Evolutionary conservation across 2,888 invertebrate species (phyloP), one percentile per base, ranked within the genome.

Genomic region (Ichneumon xanthorius): DNA sequence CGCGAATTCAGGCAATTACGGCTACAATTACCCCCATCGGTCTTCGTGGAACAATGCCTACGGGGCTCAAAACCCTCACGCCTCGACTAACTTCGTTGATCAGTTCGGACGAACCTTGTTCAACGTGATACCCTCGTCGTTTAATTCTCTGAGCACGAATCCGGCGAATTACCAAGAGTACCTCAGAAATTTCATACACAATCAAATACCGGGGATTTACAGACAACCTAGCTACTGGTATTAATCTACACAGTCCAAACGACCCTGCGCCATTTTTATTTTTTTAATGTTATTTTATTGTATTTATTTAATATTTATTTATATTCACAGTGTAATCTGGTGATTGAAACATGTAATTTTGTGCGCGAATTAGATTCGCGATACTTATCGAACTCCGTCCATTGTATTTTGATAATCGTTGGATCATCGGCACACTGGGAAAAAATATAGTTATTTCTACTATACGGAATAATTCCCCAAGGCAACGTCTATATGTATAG

Each of bases 371-470:
- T 11, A 3, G 7, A 30, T 33, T 77, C 55, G 40, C 48, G 70
- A 75, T 9, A 53, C 86, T 86, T 88, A 86, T 88, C 88, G 72
- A 86, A 87, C 73, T 87, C 87, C 84, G 88, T 88, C 87, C 88
- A 83, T 82, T 81, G 19, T 79, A 26, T 7, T 16, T 70, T 22
- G 50, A 48, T 16, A 14, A 67, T 40, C n/a, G 2, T 22, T 19
- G n/a, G 40, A 67, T 40, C 37, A 22, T 9, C n/a, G 11, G 7
- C 7, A 55, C 19, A 63, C 33, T 40, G 40, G 53, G 30, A n/a
- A 50, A 65, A 40, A 40, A 40, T 40, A 11, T 40, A 9, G 40
- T 40, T 40, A 40, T 40, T 40, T 40, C 9, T 40, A 40, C 2
- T 9, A 11, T 11, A 40, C 9, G 40, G 40, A 11, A 40, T 40